Evolutionary conservation across 23 tunicate species (phyloP), one percentile per base, ranked within the genome.

Genomic region (Botrylloides violaceus): DNA sequence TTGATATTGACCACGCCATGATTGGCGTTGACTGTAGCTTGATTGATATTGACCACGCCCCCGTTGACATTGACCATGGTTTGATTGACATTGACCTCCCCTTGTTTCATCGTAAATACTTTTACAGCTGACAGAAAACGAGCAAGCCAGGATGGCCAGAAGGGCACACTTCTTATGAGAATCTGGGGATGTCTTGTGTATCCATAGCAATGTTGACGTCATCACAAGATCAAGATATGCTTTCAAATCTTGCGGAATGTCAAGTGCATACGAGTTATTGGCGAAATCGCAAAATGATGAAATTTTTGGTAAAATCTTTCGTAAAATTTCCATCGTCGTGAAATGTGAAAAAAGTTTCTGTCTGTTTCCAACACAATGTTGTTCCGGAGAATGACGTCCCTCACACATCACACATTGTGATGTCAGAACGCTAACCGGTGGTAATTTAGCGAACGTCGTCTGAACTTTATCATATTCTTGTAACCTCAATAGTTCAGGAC

Each of bases 381-480:
- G 2, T 18, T 68, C 74, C 23, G 21, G 22, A 12, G 70, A 63
- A 37, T 68, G 56, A 25, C 36, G 29, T 53, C 35, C 25, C 1
- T 68, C 58, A 22, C 74, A 68, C 30, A 68, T 20, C 29, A 56
- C 49, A 68, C 74, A 68, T 5, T 32, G 36, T 19, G 74, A 37
- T 5, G 58, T 43, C 12, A 68, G 22, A 15, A 43, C 58, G 23
- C 58, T 43, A 6, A 68, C 74, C 27, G 58, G 18, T 9, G 32
- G 57, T 5, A 56, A 38, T 37, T 35, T 68, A 12, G 36, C 37
- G 58, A 35, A 68, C 12, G 59, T 32, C 26, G 28, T 9, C 1
- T 28, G 32, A 9, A 68, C 74, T 43, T 43, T 68, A 28, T 68
- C 74, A 68, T 68, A 68, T 37, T 68, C 74, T 37, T 37, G 74